Evolutionary conservation across 2,888 invertebrate species (phyloP).

Genomic region (Leucophora obtusa): DNA sequence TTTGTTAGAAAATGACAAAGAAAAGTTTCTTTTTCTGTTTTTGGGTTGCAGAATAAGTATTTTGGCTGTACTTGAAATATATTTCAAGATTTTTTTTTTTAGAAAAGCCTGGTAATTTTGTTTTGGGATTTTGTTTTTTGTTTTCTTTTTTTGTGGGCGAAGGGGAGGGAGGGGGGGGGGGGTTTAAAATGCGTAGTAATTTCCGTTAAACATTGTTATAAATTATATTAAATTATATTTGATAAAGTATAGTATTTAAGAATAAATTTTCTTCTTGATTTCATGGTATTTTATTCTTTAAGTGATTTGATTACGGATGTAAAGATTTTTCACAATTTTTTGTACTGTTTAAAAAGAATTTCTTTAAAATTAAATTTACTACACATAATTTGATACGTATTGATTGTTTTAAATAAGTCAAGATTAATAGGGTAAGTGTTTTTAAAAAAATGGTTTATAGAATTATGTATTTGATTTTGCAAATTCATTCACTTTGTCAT

Average conservation of each 20-base stretch:
- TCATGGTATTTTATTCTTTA: conserved; percentile 55
- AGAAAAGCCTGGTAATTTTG: conserved; percentile 28
- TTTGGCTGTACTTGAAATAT: conserved; percentile 33
- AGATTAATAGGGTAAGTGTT: too few relatives aligned
- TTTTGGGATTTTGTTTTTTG: conserved; percentile 12
- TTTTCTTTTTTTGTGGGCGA: conserved; percentile 14
- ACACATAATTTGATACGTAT: too few relatives aligned
- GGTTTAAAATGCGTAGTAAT: conserved; percentile 71
- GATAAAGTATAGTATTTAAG: conserved; percentile 40
- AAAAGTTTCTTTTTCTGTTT: conserved; percentile 31
- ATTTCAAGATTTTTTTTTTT: not conserved
- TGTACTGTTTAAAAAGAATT: too few relatives aligned
- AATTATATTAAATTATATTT: conserved; percentile 74
- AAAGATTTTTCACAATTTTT: too few relatives aligned
- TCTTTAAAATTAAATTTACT: too few relatives aligned
- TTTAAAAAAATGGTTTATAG: too few relatives aligned
- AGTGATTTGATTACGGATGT: conserved; percentile 40
- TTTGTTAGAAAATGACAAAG: conserved; percentile 39
- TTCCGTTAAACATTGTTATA: conserved; percentile 77
- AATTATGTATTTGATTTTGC: too few relatives aligned
- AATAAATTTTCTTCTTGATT: conserved; percentile 36
- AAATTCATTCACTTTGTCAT: too few relatives aligned
- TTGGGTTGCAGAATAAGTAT: conserved; percentile 1
- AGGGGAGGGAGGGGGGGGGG: conserved; percentile 15
- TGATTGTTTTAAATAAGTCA: too few relatives aligned